A percentile compares a stretch with the other conserved stretches of the same genome.
These are phyloP conservation scores for Bursaphelenchus mucronatus DNA, from an alignment of 1,140 invertebrate genomes.

Conservation along the genomic window DNA sequence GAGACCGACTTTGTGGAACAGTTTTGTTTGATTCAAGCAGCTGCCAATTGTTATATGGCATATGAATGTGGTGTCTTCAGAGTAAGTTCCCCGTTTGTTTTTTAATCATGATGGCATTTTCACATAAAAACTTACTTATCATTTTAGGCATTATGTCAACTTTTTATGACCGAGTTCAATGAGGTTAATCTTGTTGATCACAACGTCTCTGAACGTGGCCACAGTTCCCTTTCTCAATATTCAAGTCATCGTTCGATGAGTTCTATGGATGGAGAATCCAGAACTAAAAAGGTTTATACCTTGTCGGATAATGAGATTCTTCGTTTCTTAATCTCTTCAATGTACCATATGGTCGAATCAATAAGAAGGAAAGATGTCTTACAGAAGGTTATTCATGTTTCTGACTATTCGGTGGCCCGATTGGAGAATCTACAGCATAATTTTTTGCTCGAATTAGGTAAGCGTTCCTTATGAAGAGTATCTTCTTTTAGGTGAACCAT, in stretches of 20 bases:
- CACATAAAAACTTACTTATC: not conserved
- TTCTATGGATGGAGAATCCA: conserved; percentile 8
- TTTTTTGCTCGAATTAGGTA: conserved; percentile 51
- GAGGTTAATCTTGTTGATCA: no score
- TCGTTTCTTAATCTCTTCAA: conserved; percentile 41
- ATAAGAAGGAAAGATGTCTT: conserved; percentile 45
- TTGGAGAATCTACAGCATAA: conserved; percentile 34
- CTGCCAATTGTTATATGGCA: conserved; percentile 47
- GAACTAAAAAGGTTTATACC: conserved; percentile 34
- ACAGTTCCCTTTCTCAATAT: conserved; percentile 20
- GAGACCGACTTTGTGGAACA: conserved; percentile 28
- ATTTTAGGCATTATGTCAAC: conserved; percentile 1
- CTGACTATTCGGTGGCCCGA: conserved; percentile 30
- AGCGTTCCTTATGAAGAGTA: conserved; percentile 13
- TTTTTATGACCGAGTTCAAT: not conserved
- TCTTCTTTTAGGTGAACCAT: conserved; percentile 47
- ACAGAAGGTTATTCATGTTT: conserved; percentile 3
- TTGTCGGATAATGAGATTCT: conserved; percentile 58
- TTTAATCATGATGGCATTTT: conserved; percentile 14
- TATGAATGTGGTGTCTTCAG: conserved; percentile 47
- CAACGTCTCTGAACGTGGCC: conserved; percentile 18
- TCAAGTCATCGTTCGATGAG: conserved; percentile 4
- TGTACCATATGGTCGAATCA: conserved; percentile 58
- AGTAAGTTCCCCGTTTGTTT: conserved; percentile 33
- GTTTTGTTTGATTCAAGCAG: conserved; percentile 39